Evolutionary conservation across 2,888 invertebrate species (phyloP).

Genomic region (Yponomeuta sedellus): DNA sequence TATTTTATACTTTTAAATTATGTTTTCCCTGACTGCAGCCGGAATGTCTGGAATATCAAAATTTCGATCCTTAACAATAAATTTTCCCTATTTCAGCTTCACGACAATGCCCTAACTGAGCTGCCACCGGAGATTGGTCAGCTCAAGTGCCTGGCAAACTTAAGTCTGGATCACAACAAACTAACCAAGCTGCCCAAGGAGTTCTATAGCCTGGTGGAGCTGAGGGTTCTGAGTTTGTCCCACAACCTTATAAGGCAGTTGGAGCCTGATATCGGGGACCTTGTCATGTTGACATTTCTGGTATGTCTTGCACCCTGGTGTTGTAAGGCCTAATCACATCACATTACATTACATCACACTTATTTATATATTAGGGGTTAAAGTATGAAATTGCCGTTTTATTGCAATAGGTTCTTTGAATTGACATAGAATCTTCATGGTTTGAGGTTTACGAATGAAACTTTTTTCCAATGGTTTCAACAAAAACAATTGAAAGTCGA

Average conservation of each 20-base stretch:
- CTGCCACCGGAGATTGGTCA: constrained; percentile 85
- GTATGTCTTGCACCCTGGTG: constrained; percentile 33
- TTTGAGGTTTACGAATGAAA: too few species aligned
- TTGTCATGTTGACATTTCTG: constrained; percentile 81
- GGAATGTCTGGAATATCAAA: neutral
- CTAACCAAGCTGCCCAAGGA: constrained; percentile 77
- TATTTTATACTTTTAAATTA: too few species aligned
- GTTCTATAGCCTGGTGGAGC: constrained; percentile 81
- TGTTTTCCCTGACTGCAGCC: too few species aligned
- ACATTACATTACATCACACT: too few species aligned
- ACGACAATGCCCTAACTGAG: constrained; percentile 86
- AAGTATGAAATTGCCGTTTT: too few species aligned
- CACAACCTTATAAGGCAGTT: constrained; percentile 83
- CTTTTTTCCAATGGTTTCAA: too few species aligned
- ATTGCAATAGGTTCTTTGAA: too few species aligned
- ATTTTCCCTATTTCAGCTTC: constrained; percentile 77
- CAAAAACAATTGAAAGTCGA: too few species aligned
- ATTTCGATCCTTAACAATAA: neutral
- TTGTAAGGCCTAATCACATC: too few species aligned
- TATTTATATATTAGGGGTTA: too few species aligned
- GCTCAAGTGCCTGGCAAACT: constrained; percentile 79
- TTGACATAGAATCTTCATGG: too few species aligned
- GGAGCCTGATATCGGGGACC: constrained; percentile 83
- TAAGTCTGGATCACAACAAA: constrained; percentile 84
- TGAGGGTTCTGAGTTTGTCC: constrained; percentile 84